Base-by-base conservation (phyloP, 23 tunicate genomes). In the Botrylloides violaceus region DNA sequence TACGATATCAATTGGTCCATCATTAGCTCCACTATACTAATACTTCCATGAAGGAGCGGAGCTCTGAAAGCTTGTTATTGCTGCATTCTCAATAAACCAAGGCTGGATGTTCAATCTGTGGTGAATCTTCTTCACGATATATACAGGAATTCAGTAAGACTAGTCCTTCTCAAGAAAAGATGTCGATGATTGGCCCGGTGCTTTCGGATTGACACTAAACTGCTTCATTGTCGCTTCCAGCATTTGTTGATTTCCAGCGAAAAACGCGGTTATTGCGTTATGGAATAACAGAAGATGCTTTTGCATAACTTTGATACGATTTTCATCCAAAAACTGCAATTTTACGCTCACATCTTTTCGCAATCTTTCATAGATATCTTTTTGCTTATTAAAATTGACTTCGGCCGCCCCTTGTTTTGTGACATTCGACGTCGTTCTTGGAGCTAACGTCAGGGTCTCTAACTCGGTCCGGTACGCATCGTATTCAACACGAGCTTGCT, bases 301-400 rank as follows among this genome's bases (percentile, higher is more conserved):
- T 64, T 90, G 97, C 97, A 90, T 90, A 49, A 90, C 97, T 62
- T 90, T 90, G 49, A 90, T 87, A 49, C 98, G 55, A 64, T 92
- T 92, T 66, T 92, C 98, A 55, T 92, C 93, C 64, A 92, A 79
- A 59, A 92, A 92, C 83, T 92, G 92, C 50, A 92, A 70, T 53
- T 92, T 92, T 4, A 92, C 98, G 32, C 55, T 73, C 1, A 92
- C 98, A 64, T 92, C 98, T 3, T 49, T 53, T 29, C 93, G 58
- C 39, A 84, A 79, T 50, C 71, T 84, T 22, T 92, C 98, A 38
- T 92, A 92, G 2, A 70, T 39, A 18, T 60, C 61, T 66, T 77
- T 92, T 38, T 84, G 79, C 26, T 64, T 64, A 80, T 73, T 79
- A 77, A 84, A 84, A 33, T 76, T 79, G 1, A 66, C 74, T 71